phyloP scores from a whole-genome alignment of 2,797 vertebrate genomes.

The Peromyscus melanophrys region DNA sequence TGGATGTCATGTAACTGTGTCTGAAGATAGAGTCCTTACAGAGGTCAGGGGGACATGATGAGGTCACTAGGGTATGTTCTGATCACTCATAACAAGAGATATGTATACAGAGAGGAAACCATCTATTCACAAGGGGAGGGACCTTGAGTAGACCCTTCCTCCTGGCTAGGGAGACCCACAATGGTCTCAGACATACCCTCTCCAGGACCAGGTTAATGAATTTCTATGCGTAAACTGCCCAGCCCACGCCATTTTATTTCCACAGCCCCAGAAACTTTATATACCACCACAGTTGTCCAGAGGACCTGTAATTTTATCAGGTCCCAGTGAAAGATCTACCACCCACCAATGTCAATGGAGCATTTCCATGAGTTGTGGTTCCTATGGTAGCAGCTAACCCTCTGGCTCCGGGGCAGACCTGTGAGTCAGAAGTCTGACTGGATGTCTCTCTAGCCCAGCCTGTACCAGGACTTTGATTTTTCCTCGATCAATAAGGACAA shows the following conservation, averaged over 20 bases:
- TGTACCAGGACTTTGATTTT: not conserved
- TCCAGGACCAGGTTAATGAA: not conserved
- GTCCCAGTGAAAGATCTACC: not conserved
- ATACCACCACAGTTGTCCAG: not conserved
- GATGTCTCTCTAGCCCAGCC: not conserved
- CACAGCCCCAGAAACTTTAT: not conserved
- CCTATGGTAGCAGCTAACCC: not conserved
- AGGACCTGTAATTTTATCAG: not conserved
- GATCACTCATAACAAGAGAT: no score
- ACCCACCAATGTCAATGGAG: not conserved
- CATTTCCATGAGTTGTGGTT: no score
- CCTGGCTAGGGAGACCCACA: not conserved
- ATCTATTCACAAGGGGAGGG: no score
- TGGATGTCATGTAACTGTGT: not conserved
- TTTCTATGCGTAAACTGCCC: not conserved
- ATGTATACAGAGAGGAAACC: not conserved
- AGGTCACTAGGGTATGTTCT: not conserved
- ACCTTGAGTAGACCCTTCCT: not conserved
- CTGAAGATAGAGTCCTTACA: not conserved
- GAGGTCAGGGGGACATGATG: not conserved
- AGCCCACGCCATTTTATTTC: no score
- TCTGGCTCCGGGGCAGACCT: not conserved
- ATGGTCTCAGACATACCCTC: not conserved
- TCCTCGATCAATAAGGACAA: not conserved
- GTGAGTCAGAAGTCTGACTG: not conserved